Evolutionary conservation across 1,140 invertebrate species (phyloP).

Genomic region (Antheraea mylitta): DNA sequence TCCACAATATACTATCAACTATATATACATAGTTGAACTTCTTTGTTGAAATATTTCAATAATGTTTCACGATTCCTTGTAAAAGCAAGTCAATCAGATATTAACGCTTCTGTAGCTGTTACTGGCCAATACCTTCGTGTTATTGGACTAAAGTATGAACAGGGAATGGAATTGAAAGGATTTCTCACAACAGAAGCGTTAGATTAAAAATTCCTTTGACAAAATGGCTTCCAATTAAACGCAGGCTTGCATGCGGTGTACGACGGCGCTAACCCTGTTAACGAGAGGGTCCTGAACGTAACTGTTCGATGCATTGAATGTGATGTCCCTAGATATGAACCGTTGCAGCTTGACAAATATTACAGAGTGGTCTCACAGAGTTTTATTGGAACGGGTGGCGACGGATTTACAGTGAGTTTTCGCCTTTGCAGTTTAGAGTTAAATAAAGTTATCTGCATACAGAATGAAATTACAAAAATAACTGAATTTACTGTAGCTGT

Average conservation of each 20-base stretch:
- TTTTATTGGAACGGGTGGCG: slow-evolving; percentile 84
- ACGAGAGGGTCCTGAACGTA: slow-evolving; percentile 79
- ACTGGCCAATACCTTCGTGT: not conserved
- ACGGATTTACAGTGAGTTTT: slow-evolving; percentile 78
- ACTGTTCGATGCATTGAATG: slow-evolving; percentile 84
- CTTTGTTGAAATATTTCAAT: not conserved
- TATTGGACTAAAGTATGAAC: not conserved
- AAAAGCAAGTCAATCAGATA: not conserved
- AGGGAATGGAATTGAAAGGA: not conserved
- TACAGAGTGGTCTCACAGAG: slow-evolving; percentile 83
- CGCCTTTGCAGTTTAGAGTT: not conserved
- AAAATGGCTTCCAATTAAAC: slow-evolving; percentile 14
- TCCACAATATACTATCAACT: no score
- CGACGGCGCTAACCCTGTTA: slow-evolving; percentile 76
- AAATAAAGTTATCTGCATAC: not conserved
- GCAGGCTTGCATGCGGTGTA: slow-evolving; percentile 70
- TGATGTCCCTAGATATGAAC: slow-evolving; percentile 81
- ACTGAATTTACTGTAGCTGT: no score
- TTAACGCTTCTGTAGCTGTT: not conserved
- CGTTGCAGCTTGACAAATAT: slow-evolving; percentile 70
- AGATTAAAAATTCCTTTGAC: slow-evolving; percentile 16
- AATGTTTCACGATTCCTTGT: not conserved
- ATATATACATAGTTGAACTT: not conserved
- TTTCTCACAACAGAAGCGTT: not conserved
- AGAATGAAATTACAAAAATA: not conserved